Base-by-base conservation (phyloP, 2,113 vertebrate genomes). In the Syngnathus typhle region DNA sequence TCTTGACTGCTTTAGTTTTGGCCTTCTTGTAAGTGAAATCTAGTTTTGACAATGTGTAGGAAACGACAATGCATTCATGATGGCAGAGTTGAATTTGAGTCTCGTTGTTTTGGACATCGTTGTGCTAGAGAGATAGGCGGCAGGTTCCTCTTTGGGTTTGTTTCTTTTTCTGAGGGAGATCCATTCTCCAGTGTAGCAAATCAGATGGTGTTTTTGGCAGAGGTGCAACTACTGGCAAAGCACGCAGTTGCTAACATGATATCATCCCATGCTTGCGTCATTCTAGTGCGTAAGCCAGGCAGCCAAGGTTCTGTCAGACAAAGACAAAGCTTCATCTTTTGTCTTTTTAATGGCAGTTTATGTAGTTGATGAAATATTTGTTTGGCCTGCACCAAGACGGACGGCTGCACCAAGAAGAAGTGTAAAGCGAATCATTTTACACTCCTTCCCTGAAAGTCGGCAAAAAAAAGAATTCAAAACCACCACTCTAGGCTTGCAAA, bases 61-160 rank as follows among this genome's bases (percentile, higher is more conserved):
- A 36, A 58, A 16, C 55, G 5, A 55, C 27, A 36, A 32, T 6
- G 54, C 23, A 13, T 32, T 56, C 11, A 6, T 56, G 15, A 4
- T 32, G 27, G 27, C 27, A 32, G 27, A 32, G 3, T 32, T 32
- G 27, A 32, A 32, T 32, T 32, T 3, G 27, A 32, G 55, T 58
- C 27, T 58, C 2, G 16, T 19, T 60, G 16, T 38, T 38, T 60
- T 58, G 5, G 18, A 60, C 1, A 64, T 51, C 19, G 10, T n/a
- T 51, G 49, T 51, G 19, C 64, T 41, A 36, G 62, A 78, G 78
- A 65, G 68, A 64, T 74, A 69, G 68, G 12, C 12, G 68, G 12
- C 12, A 43, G 41, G 2, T 58, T 81, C 75, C 73, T 73, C 44
- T 59, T 74, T 47, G 64, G 71, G 44, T 51, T 51, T 51, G 66